Conservation (phyloP, 2,113 vertebrate species). For the Hippoglossus stenolepis region DNA sequence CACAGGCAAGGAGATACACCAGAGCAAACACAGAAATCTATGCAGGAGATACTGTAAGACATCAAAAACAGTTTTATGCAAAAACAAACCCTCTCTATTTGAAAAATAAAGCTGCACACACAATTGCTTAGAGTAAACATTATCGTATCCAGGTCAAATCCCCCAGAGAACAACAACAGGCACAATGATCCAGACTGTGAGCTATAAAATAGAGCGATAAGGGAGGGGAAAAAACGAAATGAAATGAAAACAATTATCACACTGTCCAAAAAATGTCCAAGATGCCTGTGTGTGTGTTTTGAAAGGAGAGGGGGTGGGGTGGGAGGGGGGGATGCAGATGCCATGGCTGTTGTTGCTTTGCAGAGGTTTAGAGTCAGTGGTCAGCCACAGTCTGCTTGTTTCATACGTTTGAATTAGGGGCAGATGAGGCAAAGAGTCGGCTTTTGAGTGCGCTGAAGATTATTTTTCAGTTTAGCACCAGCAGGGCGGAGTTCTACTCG, state of each 20-base stretch:
- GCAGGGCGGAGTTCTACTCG: background rate
- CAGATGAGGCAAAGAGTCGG: slow-evolving; percentile 1
- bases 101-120: slow-evolving; percentile 16
- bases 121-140: slow-evolving; percentile 47
- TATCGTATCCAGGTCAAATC: slow-evolving; percentile 45
- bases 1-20: background rate
- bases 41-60: background rate
- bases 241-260: slow-evolving; percentile 45
- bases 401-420: slow-evolving; percentile 2
- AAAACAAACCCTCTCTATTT: slow-evolving; percentile 14
- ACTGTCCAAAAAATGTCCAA: slow-evolving; percentile 35
- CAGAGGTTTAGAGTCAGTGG: background rate
- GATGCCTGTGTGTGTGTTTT: slow-evolving; percentile 8
- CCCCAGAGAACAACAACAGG: slow-evolving; percentile 29
- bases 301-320: background rate
- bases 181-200: slow-evolving; percentile 23
- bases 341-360: slow-evolving; percentile 16
- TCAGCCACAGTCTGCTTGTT: background rate
- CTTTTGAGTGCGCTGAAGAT: background rate
- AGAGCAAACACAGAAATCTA: background rate
- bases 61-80: slow-evolving; percentile 21
- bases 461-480: background rate
- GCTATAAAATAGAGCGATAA: slow-evolving; percentile 15
- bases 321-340: background rate
- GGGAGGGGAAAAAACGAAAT: background rate